phyloP scores from a whole-genome alignment of 2,797 vertebrate genomes.

The Poecilia wingei region DNA sequence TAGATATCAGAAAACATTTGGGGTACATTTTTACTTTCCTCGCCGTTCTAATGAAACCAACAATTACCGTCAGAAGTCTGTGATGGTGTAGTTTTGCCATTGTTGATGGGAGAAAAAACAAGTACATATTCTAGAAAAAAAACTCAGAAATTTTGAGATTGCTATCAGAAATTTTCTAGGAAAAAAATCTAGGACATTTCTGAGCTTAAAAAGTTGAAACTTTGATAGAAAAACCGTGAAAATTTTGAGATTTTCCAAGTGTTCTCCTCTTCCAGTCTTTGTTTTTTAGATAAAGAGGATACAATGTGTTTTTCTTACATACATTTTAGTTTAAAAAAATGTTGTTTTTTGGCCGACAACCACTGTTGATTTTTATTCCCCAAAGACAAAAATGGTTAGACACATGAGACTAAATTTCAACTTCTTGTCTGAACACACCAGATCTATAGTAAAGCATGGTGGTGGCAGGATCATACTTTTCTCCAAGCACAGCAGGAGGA shows the following conservation, averaged over 20 bases:
- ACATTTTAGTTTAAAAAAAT: not conserved
- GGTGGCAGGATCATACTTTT: not conserved
- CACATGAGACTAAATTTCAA: not conserved
- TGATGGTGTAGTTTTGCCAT: no score
- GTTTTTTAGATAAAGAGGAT: not conserved
- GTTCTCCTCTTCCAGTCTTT: not conserved
- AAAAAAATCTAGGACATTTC: no score
- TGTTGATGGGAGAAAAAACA: no score
- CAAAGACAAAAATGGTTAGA: not conserved
- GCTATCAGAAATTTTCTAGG: no score
- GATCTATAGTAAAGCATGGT: not conserved
- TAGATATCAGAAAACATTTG: not conserved
- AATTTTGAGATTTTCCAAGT: no score
- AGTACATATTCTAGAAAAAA: no score
- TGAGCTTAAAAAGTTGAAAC: no score
- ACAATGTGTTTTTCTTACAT: not conserved
- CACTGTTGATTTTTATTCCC: not conserved
- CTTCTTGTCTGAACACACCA: not conserved
- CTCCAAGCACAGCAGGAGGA: not conserved
- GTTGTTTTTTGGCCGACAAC: not conserved
- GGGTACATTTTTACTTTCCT: not conserved
- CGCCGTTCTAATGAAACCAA: not conserved
- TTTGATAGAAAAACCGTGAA: no score
- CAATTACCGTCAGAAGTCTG: not conserved
- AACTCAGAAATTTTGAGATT: no score